Conservation (phyloP, 2,888 invertebrate genomes). For the Tachina grossa region DNA sequence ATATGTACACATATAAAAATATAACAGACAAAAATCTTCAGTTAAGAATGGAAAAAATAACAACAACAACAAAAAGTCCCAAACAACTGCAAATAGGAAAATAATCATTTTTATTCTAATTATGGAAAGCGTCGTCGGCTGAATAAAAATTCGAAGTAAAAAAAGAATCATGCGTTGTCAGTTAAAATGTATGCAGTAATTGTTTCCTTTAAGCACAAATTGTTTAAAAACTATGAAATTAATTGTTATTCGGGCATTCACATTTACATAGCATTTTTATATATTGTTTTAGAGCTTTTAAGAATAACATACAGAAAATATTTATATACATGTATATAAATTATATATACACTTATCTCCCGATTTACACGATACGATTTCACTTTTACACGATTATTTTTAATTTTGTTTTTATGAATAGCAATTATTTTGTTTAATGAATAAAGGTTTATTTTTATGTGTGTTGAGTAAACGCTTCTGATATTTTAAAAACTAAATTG, state of each 20-base stretch:
- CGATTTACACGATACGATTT: too few relatives aligned
- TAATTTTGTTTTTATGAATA: too few relatives aligned
- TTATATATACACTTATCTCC: too few relatives aligned
- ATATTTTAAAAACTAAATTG: too few relatives aligned
- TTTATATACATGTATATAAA: too few relatives aligned
- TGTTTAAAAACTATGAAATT: slow-evolving; percentile 9
- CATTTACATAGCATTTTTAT: background rate
- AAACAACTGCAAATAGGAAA: slow-evolving; percentile 12
- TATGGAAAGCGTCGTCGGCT: slow-evolving; percentile 10
- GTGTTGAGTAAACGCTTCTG: too few relatives aligned
- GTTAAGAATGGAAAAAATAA: background rate
- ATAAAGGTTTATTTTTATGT: too few relatives aligned
- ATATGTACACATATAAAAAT: background rate
- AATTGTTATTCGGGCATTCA: slow-evolving; percentile 41
- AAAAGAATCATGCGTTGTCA: background rate
- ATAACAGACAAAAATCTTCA: slow-evolving; percentile 5
- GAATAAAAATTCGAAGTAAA: background rate
- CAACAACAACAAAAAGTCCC: background rate
- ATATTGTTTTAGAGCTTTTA: background rate
- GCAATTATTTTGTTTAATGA: too few relatives aligned
- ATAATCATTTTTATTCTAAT: background rate
- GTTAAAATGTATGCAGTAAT: slow-evolving; percentile 1
- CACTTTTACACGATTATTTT: too few relatives aligned
- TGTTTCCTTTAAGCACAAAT: slow-evolving; percentile 11
- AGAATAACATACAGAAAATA: too few relatives aligned